phyloP scores from a whole-genome alignment of 2,797 vertebrate genomes.

The Psittacula derbiana region DNA sequence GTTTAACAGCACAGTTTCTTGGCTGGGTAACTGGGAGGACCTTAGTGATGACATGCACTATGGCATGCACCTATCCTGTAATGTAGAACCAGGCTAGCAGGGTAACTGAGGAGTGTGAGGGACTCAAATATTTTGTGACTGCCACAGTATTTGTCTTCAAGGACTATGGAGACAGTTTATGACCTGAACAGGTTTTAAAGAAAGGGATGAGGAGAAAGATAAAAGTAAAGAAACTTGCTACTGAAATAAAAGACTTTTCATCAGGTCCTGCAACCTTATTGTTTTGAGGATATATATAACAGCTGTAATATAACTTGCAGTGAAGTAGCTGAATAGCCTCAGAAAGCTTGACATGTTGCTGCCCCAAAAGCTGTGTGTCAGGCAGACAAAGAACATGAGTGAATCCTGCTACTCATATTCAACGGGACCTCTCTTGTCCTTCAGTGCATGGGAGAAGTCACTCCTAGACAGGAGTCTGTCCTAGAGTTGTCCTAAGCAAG shows the following conservation, averaged over 20 bases:
- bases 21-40: neutral
- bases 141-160: neutral
- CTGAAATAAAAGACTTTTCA: neutral
- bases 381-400: neutral
- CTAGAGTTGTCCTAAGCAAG: neutral
- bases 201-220: neutral
- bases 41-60: accelerated
- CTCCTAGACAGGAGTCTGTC: neutral
- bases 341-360: neutral
- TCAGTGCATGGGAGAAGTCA: neutral
- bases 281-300: neutral
- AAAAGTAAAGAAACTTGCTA: neutral
- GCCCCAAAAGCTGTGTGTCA: neutral
- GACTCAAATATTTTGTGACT: neutral
- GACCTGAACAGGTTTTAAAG: neutral
- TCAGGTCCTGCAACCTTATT: neutral
- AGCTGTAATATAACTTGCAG: neutral
- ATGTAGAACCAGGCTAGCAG: neutral
- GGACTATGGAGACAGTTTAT: neutral
- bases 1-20: too few species aligned
- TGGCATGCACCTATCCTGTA: too few species aligned
- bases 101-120: neutral
- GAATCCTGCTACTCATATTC: neutral
- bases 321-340: neutral
- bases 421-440: neutral